A percentile compares a stretch with the other conserved stretches of the same genome.
Evolutionary conservation across 2,888 invertebrate species (phyloP).

Genomic region (Aspidapion aeneum): DNA sequence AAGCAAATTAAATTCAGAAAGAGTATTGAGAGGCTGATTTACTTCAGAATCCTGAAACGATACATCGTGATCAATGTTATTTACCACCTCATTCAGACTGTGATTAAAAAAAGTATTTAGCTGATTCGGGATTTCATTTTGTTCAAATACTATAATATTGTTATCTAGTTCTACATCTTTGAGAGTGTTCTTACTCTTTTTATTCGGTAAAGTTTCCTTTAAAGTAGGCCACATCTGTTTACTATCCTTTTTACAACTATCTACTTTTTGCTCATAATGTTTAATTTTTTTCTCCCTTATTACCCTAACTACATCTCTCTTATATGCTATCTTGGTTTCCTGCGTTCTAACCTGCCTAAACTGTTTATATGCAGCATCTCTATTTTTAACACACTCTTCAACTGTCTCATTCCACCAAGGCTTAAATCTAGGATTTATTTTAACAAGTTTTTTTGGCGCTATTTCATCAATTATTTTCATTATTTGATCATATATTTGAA

Average conservation of each 20-base stretch:
- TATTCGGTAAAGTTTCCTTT: neutral
- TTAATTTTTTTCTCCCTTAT: neutral
- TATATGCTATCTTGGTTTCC: neutral
- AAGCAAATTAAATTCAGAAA: too few species aligned
- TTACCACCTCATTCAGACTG: neutral
- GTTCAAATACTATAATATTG: neutral
- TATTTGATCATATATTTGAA: neutral
- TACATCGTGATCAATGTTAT: too few species aligned
- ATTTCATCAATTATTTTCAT: neutral
- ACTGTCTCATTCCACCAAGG: neutral
- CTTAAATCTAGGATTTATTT: neutral
- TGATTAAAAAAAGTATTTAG: neutral
- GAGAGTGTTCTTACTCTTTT: neutral
- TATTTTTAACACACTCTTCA: neutral
- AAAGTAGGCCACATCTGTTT: neutral
- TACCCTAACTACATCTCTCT: neutral
- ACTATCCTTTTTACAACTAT: neutral
- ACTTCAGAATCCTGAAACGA: too few species aligned
- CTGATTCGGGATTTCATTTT: neutral
- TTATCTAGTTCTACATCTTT: neutral
- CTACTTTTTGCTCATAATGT: neutral
- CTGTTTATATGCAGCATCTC: too few species aligned
- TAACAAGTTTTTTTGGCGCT: neutral
- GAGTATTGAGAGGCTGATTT: too few species aligned
- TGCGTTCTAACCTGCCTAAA: neutral